phyloP scores from a whole-genome alignment of 2,888 invertebrate genomes.

The Ophion ventricosus region DNA sequence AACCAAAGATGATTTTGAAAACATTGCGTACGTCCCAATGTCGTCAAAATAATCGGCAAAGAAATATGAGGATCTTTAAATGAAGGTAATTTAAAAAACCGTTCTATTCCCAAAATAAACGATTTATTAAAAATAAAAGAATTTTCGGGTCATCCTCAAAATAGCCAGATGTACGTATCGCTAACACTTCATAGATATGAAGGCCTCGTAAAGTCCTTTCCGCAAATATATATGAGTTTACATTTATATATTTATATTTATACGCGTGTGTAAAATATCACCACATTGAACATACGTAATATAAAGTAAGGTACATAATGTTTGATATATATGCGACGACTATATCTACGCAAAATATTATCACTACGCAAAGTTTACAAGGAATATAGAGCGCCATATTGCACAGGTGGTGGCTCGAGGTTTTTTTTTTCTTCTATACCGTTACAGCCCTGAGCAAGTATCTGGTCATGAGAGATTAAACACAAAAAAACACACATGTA shows the following conservation, averaged over 20 bases:
- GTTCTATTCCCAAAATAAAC: too few relatives aligned
- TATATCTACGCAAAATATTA: slow-evolving; percentile 60
- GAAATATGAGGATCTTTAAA: too few relatives aligned
- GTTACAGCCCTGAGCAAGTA: slow-evolving; percentile 4
- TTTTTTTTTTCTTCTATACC: slow-evolving; percentile 46
- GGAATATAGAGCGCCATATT: slow-evolving; percentile 31
- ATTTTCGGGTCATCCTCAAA: too few relatives aligned
- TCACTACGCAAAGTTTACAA: slow-evolving; percentile 53
- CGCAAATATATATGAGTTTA: too few relatives aligned
- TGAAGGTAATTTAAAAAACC: too few relatives aligned
- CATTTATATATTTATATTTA: not conserved
- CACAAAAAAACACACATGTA: slow-evolving; percentile 15
- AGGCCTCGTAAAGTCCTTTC: too few relatives aligned
- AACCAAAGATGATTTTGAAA: too few relatives aligned
- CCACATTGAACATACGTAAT: not conserved
- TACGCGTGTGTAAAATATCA: not conserved
- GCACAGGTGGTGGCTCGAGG: slow-evolving; percentile 51
- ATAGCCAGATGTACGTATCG: too few relatives aligned
- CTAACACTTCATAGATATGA: too few relatives aligned
- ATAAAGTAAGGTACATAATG: not conserved
- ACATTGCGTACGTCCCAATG: too few relatives aligned
- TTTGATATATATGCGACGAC: not conserved
- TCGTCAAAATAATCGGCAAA: too few relatives aligned
- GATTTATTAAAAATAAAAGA: too few relatives aligned
- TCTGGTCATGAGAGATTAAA: slow-evolving; percentile 42